Base-by-base conservation (phyloP, 2,113 vertebrate species). In the Alaudala cheleensis region DNA sequence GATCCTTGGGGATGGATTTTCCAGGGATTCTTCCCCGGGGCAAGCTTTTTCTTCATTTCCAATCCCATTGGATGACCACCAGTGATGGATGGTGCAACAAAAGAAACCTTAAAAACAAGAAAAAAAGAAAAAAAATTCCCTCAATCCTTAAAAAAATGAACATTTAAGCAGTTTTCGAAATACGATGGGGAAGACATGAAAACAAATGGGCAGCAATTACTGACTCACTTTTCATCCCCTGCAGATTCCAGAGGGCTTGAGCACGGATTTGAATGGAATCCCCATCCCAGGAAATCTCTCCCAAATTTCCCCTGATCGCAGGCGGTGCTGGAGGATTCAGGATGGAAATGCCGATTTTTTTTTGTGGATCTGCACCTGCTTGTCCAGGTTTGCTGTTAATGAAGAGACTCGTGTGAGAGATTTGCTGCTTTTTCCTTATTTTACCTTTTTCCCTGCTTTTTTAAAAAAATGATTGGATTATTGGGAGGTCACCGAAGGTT, bases 161-260 rank as follows among this genome's bases (percentile, higher is more conserved):
- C 5, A 44, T 42, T 22, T 67, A 86, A 94, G 57, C 1, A 25
- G 33, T 91, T 96, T 95, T 90, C n/a, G n/a, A n/a, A n/a, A n/a
- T n/a, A n/a, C n/a, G 45, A 65, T 37, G 3, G 66, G 22, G 33
- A 62, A 93, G 64, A 25, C 51, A 42, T 80, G 85, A 73, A 96
- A 92, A 90, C 65, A 76, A 91, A 42, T 64, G 79, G 49, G 13
- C 66, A 57, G 77, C 77, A 78, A 77, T 90, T 96, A 86, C 49
- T 7, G 92, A 34, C 53, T 80, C 85, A 23, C 50, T 65, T 85
- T 76, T 62, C 86, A 61, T 91, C 49, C 88, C 53, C 54, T 70
- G n/a, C 69, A 56, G 28, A 66, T 81, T 50, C 60, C 21, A 64
- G 60, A 31, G 65, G 42, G 18, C 54, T 54, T 44, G 78, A 88